These are phyloP conservation scores for Pseudomyrmex cubaensis DNA, from an alignment of 1,140 invertebrate genomes.

Conservation along the genomic window DNA sequence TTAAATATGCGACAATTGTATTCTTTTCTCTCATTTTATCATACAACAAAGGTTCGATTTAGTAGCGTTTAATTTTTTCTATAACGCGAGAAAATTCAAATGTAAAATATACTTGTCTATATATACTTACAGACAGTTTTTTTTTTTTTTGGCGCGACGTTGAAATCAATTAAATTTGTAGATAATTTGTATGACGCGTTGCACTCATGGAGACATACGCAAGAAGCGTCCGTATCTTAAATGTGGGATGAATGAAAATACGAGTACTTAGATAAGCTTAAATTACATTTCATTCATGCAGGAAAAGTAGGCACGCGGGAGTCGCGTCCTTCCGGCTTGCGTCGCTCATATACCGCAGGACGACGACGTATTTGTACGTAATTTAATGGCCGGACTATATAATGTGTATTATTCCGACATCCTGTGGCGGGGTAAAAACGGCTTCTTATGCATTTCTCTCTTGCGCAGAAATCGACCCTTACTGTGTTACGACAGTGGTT, in stretches of 20 bases:
- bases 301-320: constrained; percentile 75
- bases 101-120: no score
- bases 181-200: neutral
- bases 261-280: constrained; percentile 74
- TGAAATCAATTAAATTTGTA: neutral
- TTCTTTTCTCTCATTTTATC: no score
- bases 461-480: constrained; percentile 26
- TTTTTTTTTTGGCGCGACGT: no score
- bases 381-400: constrained; percentile 63
- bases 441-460: constrained; percentile 64
- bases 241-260: constrained; percentile 74
- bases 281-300: constrained; percentile 76
- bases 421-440: constrained; percentile 48
- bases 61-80: no score
- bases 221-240: constrained; percentile 53
- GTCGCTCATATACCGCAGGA: constrained; percentile 59
- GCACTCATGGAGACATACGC: constrained; percentile 40
- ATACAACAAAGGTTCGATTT: no score
- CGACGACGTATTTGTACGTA: constrained; percentile 59
- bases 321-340: constrained; percentile 68
- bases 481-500: constrained; percentile 60
- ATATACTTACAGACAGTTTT: no score
- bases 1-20: no score
- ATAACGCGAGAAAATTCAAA: no score
- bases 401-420: constrained; percentile 74